phyloP scores from a whole-genome alignment of 2,888 invertebrate species.

The Boloria selene region DNA sequence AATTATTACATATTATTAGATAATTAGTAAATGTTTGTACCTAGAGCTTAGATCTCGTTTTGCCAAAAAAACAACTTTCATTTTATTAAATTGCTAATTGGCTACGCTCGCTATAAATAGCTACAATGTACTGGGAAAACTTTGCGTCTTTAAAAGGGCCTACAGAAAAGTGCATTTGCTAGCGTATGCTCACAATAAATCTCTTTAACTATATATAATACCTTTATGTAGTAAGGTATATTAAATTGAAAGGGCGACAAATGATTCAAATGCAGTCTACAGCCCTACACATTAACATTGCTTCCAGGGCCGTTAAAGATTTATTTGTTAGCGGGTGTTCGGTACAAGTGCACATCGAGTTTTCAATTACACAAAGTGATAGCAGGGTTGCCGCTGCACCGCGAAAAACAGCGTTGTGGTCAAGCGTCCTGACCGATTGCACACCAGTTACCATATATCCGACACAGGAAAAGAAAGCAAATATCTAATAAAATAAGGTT shows the following conservation, averaged over 20 bases:
- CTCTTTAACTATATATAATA: not conserved
- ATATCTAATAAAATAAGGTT: conserved; percentile 62
- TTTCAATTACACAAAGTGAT: conserved; percentile 82
- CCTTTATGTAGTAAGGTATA: not conserved
- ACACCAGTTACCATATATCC: conserved; percentile 57
- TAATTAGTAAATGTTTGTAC: too few relatives aligned
- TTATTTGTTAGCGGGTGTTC: conserved; percentile 72
- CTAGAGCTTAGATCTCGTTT: too few relatives aligned
- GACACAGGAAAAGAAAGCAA: conserved; percentile 56
- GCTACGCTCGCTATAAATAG: too few relatives aligned
- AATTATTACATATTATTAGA: too few relatives aligned
- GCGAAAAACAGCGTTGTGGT: conserved; percentile 73
- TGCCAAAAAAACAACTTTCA: too few relatives aligned
- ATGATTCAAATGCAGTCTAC: conserved; percentile 11
- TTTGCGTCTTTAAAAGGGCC: too few relatives aligned
- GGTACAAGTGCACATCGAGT: conserved; percentile 77
- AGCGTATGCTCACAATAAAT: too few relatives aligned
- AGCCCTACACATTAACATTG: conserved; percentile 37
- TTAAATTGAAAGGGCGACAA: not conserved
- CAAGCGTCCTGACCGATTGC: conserved; percentile 71
- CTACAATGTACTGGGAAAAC: too few relatives aligned
- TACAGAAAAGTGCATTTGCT: too few relatives aligned
- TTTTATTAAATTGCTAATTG: too few relatives aligned
- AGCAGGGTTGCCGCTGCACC: conserved; percentile 66
- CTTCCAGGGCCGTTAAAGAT: conserved; percentile 54